phyloP scores from a whole-genome alignment of 2,113 vertebrate genomes.

The Zapornia atra region DNA sequence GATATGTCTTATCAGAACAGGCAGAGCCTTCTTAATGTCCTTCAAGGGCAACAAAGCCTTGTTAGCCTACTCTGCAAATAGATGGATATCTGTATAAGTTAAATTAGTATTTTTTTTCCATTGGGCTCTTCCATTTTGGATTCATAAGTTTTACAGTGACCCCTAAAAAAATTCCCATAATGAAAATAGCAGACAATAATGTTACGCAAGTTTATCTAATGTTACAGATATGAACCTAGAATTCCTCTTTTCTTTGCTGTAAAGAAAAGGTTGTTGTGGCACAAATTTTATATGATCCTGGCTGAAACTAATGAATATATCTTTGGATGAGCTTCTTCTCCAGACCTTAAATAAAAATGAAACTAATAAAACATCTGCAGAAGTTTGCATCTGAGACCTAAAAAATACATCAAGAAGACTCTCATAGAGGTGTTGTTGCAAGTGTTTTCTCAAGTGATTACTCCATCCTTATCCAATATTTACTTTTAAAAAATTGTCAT shows the following conservation, averaged over 20 bases:
- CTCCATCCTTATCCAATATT: neutral
- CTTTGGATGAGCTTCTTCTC: neutral
- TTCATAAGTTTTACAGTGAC: neutral
- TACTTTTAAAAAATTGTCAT: constrained; percentile 30
- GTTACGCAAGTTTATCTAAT: neutral
- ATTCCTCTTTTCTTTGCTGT: neutral
- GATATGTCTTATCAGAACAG: neutral
- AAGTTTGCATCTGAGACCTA: neutral
- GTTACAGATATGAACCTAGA: neutral
- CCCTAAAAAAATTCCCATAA: neutral
- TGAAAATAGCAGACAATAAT: neutral
- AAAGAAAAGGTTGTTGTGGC: neutral
- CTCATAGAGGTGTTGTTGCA: neutral
- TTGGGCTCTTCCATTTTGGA: neutral
- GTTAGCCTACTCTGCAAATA: neutral
- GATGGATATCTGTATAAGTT: neutral
- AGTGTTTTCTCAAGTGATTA: neutral
- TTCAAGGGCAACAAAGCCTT: neutral
- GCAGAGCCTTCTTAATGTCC: neutral
- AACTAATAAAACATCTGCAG: neutral
- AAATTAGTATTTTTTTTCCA: neutral
- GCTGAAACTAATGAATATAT: neutral
- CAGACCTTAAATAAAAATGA: neutral
- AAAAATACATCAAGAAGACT: neutral
- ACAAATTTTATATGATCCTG: neutral